Conservation (phyloP, 35 echinoderm and acorn worm genomes). For the Amphiura filiformis region DNA sequence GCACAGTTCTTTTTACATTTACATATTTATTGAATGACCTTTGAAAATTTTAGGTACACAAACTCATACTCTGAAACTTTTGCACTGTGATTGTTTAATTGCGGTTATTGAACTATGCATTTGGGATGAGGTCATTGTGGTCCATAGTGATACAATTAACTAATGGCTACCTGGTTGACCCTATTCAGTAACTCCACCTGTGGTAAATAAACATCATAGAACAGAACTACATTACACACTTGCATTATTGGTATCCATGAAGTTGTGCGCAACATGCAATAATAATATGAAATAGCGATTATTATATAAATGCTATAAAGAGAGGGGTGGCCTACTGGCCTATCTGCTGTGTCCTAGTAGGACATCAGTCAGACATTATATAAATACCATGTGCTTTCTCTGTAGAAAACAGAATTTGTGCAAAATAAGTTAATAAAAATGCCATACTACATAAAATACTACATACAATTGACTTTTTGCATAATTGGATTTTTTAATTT, state of each 20-base stretch:
- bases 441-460: too few relatives aligned
- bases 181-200: not conserved
- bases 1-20: not conserved
- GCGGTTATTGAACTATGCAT: too few relatives aligned
- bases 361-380: conserved; percentile 48
- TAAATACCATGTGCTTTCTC: conserved; percentile 52
- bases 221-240: not conserved
- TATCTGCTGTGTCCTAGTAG: not conserved
- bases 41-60: not conserved
- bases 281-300: not conserved
- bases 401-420: too few relatives aligned
- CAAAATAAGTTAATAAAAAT: too few relatives aligned
- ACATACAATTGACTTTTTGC: too few relatives aligned
- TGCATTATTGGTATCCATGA: not conserved
- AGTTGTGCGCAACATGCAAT: not conserved
- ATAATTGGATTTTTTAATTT: too few relatives aligned
- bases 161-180: not conserved
- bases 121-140: too few relatives aligned
- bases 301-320: not conserved
- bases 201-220: not conserved
- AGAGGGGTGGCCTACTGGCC: not conserved
- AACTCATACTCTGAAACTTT: not conserved
- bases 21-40: too few relatives aligned
- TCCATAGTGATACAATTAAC: too few relatives aligned
- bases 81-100: too few relatives aligned